Percentiles rank a stretch among this genome's conserved stretches.
phyloP scores from a whole-genome alignment of 1,140 invertebrate genomes.

The Ceratina australensis region DNA sequence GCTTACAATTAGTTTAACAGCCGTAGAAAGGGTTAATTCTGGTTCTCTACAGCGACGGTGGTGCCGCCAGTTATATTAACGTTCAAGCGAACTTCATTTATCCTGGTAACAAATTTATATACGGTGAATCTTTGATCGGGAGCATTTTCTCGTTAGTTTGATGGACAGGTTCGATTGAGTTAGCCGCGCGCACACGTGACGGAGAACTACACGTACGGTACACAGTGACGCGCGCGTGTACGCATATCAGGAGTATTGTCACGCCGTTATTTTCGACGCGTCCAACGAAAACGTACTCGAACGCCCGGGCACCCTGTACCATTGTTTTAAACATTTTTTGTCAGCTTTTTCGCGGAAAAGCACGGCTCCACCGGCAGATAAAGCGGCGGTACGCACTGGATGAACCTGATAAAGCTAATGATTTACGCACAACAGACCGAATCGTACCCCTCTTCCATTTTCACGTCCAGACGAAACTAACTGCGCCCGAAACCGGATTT shows the following conservation, averaged over 20 bases:
- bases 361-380: conserved; percentile 67
- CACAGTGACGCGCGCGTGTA: too few relatives aligned
- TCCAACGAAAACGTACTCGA: conserved; percentile 33
- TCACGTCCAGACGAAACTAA: conserved; percentile 61
- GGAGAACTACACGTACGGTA: too few relatives aligned
- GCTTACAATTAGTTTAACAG: background rate
- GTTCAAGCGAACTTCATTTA: background rate
- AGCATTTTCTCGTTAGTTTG: conserved; percentile 42
- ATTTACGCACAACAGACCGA: conserved; percentile 67
- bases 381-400: conserved; percentile 73
- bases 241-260: conserved; percentile 36
- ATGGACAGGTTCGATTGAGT: conserved; percentile 38
- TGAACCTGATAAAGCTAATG: conserved; percentile 77
- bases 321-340: conserved; percentile 69
- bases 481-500: conserved; percentile 64
- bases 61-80: background rate
- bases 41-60: background rate
- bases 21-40: background rate
- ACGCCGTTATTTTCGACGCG: conserved; percentile 48
- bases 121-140: conserved; percentile 23
- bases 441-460: conserved; percentile 51
- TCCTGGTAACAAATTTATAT: conserved; percentile 12
- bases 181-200: conserved; percentile 14
- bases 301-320: conserved; percentile 45
- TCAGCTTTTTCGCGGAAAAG: conserved; percentile 68